phyloP scores from a whole-genome alignment of 1,140 invertebrate species.

The Megalopta genalis region DNA sequence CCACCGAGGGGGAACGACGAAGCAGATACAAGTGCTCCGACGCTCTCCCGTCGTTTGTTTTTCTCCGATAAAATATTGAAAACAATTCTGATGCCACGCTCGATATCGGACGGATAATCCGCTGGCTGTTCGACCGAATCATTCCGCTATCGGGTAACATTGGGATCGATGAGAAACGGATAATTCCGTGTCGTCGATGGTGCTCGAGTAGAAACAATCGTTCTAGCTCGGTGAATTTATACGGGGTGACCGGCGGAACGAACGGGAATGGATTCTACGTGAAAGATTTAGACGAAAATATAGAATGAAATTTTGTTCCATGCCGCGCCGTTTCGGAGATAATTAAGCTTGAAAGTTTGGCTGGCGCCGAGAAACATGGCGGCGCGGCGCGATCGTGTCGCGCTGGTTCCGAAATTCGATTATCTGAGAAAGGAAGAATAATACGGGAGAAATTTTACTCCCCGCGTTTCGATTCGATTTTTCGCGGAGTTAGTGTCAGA shows the following conservation, averaged over 20 bases:
- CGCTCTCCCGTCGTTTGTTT: not conserved
- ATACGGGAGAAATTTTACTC: too few relatives aligned
- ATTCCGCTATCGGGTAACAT: not conserved
- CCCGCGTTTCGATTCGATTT: too few relatives aligned
- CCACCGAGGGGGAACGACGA: not conserved
- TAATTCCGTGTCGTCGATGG: not conserved
- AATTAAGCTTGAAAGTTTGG: too few relatives aligned
- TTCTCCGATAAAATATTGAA: constrained; percentile 12
- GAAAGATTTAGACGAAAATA: too few relatives aligned
- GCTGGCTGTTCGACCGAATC: not conserved
- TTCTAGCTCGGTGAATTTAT: not conserved
- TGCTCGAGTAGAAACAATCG: not conserved
- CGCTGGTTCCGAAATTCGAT: too few relatives aligned
- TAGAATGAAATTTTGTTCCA: too few relatives aligned
- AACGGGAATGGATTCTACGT: too few relatives aligned
- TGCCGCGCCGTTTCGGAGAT: too few relatives aligned
- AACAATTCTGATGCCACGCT: not conserved
- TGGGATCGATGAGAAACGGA: not conserved
- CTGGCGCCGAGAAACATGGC: too few relatives aligned
- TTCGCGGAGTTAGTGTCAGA: too few relatives aligned
- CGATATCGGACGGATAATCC: not conserved
- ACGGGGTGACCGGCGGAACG: not conserved
- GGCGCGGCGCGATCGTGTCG: too few relatives aligned
- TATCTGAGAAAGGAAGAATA: too few relatives aligned
- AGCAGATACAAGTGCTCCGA: not conserved